These are phyloP conservation scores for Wasmannia auropunctata DNA, from an alignment of 1,140 invertebrate species.

Conservation along the genomic window DNA sequence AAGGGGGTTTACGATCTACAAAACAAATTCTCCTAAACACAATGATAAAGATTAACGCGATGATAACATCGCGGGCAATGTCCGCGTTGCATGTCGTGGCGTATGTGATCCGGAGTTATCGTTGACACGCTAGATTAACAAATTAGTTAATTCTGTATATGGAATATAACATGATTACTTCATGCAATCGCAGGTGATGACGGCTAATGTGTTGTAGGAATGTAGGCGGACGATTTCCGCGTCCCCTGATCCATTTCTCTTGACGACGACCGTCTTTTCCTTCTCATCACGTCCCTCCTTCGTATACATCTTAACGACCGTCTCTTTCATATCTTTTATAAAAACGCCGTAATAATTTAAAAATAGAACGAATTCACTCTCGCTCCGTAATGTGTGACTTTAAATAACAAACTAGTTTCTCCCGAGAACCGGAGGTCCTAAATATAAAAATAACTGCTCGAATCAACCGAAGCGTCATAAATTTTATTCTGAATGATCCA, in stretches of 20 bases:
- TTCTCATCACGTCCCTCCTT: neutral
- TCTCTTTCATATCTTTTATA: neutral
- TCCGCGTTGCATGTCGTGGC: no score
- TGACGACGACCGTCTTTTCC: neutral
- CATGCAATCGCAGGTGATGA: no score
- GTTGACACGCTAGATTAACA: no score
- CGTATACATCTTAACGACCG: neutral
- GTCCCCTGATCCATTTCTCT: neutral
- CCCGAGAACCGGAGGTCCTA: neutral
- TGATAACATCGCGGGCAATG: no score
- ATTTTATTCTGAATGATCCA: no score
- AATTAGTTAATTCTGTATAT: no score
- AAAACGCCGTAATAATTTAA: slow-evolving; percentile 4
- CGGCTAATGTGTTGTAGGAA: neutral
- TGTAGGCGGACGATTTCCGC: neutral
- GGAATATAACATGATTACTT: no score
- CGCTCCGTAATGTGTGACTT: neutral
- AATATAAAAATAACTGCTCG: neutral
- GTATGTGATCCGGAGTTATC: no score
- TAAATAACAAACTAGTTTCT: slow-evolving; percentile 1
- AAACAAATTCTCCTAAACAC: no score
- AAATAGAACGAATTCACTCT: neutral
- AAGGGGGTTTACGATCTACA: no score
- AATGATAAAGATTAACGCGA: no score
- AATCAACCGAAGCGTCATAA: neutral